Evolutionary conservation across 2,113 vertebrate species (phyloP).

Genomic region (Odocoileus virginianus): DNA sequence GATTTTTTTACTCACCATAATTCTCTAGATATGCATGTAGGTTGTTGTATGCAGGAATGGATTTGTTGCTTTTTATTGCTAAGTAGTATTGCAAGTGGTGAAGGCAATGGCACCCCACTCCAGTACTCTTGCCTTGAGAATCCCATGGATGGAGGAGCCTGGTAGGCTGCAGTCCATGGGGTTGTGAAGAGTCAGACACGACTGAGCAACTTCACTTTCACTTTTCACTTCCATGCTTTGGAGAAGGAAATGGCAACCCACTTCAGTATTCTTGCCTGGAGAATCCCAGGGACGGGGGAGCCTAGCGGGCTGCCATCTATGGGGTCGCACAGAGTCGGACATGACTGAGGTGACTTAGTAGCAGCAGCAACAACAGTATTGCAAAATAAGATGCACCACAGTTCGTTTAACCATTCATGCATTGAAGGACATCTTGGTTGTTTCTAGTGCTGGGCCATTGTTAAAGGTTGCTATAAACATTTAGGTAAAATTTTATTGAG

Average conservation of each 20-base stretch:
- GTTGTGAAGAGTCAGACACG: fast-evolving
- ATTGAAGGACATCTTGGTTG: background rate
- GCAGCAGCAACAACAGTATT: background rate
- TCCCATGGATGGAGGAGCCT: too few relatives aligned
- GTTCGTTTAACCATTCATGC: background rate
- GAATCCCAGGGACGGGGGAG: too few relatives aligned
- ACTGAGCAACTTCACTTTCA: too few relatives aligned
- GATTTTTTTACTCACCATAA: background rate
- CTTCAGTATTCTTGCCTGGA: too few relatives aligned
- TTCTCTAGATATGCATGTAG: background rate
- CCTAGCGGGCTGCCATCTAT: too few relatives aligned
- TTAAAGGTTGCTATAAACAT: background rate
- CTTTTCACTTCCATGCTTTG: too few relatives aligned
- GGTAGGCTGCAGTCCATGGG: too few relatives aligned
- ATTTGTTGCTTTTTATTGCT: background rate
- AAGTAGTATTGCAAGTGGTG: background rate
- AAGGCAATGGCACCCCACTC: too few relatives aligned
- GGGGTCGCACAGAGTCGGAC: too few relatives aligned
- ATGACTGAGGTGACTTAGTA: too few relatives aligned
- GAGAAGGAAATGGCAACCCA: too few relatives aligned
- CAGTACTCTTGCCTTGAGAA: too few relatives aligned
- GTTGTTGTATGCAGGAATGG: background rate
- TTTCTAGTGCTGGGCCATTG: background rate
- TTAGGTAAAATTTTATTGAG: background rate
- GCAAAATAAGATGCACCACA: background rate